These are phyloP conservation scores for Wasmannia auropunctata DNA, from an alignment of 1,140 invertebrate species.

Conservation along the genomic window DNA sequence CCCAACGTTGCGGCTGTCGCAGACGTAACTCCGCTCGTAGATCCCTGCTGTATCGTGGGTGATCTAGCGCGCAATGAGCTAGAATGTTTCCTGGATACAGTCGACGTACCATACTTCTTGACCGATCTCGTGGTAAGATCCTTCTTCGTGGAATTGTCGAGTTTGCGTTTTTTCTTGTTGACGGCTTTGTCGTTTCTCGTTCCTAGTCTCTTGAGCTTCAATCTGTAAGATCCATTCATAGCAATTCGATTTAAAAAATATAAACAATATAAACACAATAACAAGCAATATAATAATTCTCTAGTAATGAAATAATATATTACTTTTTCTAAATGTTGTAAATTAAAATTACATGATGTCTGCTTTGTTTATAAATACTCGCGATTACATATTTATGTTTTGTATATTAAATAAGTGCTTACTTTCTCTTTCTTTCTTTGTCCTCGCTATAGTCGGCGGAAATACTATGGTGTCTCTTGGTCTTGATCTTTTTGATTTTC, in stretches of 20 bases:
- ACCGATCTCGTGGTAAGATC: conserved; percentile 71
- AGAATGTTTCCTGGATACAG: conserved; percentile 78
- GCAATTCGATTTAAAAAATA: not conserved
- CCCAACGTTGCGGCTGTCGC: conserved; percentile 50
- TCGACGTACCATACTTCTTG: conserved; percentile 77
- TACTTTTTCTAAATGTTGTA: not conserved
- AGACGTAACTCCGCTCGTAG: conserved; percentile 43
- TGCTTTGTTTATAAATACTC: not conserved
- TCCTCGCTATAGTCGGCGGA: conserved; percentile 87
- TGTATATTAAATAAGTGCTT: conserved; percentile 52
- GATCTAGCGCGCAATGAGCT: conserved; percentile 75
- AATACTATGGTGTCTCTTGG: conserved; percentile 86
- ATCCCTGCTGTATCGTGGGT: conserved; percentile 69
- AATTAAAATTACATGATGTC: not conserved
- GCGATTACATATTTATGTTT: not conserved
- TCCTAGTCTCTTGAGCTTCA: conserved; percentile 82
- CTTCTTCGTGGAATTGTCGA: conserved; percentile 79
- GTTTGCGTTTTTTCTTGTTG: conserved; percentile 81
- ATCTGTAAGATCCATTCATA: conserved; percentile 65
- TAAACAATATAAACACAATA: not conserved
- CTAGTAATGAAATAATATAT: too few species aligned
- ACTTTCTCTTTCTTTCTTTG: conserved; percentile 83
- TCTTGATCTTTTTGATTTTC: conserved; percentile 86
- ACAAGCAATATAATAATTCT: not conserved
- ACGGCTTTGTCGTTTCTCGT: conserved; percentile 80